Evolutionary conservation across 1,140 invertebrate species (phyloP).

Genomic region (Campoletis sonorensis): DNA sequence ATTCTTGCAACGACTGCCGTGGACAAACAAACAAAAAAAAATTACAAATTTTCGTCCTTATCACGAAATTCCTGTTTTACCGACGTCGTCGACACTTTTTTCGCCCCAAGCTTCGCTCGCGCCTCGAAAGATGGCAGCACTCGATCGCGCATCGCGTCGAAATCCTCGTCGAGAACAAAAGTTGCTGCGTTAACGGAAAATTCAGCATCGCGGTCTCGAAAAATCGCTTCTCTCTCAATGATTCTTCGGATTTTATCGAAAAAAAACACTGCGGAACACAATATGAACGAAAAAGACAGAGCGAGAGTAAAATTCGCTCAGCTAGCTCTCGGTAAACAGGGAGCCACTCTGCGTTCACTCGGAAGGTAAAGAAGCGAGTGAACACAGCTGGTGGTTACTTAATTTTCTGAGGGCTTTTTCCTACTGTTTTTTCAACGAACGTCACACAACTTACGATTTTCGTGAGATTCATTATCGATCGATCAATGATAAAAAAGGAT

Average conservation of each 20-base stretch:
- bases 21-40: not conserved
- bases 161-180: no score
- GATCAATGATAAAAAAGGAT: no score
- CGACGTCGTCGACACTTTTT: not conserved
- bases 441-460: no score
- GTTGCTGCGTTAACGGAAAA: not conserved
- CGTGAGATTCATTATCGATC: no score
- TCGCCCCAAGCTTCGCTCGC: not conserved
- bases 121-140: constrained; percentile 12
- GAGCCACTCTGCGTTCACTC: constrained; percentile 97
- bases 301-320: constrained; percentile 35
- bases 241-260: not conserved
- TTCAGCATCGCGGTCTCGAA: not conserved
- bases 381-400: constrained; percentile 99
- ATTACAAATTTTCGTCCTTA: not conserved
- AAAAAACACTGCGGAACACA: not conserved
- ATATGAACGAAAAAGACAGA: constrained; percentile 39
- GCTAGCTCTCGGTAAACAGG: constrained; percentile 80
- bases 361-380: constrained; percentile 85
- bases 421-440: not conserved
- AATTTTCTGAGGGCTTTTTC: constrained; percentile 79
- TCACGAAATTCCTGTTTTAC: not conserved
- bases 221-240: not conserved
- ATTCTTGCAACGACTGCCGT: no score
- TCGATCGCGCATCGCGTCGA: not conserved